Percentiles rank a stretch among this genome's conserved stretches.
phyloP scores from a whole-genome alignment of 2,797 vertebrate species.

The Chrosomus eos region DNA sequence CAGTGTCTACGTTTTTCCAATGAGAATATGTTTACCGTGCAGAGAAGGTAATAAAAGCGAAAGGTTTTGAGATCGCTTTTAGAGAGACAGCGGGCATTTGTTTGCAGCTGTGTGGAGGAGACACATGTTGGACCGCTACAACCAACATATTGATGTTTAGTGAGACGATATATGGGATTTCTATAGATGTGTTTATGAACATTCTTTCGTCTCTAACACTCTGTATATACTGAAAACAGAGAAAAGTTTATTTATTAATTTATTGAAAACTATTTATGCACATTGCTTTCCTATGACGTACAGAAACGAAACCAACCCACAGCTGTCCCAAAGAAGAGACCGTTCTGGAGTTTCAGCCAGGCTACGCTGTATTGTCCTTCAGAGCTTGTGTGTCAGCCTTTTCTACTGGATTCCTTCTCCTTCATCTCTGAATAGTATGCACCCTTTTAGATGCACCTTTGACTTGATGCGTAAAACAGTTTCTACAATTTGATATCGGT shows the following conservation, averaged over 20 bases:
- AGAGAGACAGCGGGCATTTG: constrained; percentile 12
- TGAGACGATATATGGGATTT: constrained; percentile 43
- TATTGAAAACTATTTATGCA: constrained; percentile 74
- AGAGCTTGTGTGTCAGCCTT: constrained; percentile 46
- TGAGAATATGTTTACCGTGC: constrained; percentile 46
- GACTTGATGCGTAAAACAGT: constrained; percentile 32
- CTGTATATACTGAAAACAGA: constrained; percentile 70
- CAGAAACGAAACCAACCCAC: constrained; percentile 53
- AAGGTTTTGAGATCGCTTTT: constrained; percentile 19
- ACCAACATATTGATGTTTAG: constrained; percentile 53
- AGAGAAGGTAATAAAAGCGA: constrained; percentile 23
- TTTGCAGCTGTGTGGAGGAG: constrained; percentile 40
- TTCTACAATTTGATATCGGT: constrained; percentile 50
- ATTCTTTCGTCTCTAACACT: constrained; percentile 58
- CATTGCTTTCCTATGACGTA: constrained; percentile 65
- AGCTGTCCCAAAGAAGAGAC: constrained; percentile 63
- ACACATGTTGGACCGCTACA: constrained; percentile 25
- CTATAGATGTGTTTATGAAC: constrained; percentile 60
- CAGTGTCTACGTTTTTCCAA: constrained; percentile 17
- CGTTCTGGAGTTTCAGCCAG: constrained; percentile 54
- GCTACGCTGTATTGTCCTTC: constrained; percentile 51
- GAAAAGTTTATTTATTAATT: constrained; percentile 76
- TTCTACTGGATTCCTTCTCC: constrained; percentile 40
- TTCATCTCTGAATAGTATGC: constrained; percentile 29
- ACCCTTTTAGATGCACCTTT: constrained; percentile 46